phyloP scores from a whole-genome alignment of 2,888 invertebrate species.

The Diplazon laetatorius region DNA sequence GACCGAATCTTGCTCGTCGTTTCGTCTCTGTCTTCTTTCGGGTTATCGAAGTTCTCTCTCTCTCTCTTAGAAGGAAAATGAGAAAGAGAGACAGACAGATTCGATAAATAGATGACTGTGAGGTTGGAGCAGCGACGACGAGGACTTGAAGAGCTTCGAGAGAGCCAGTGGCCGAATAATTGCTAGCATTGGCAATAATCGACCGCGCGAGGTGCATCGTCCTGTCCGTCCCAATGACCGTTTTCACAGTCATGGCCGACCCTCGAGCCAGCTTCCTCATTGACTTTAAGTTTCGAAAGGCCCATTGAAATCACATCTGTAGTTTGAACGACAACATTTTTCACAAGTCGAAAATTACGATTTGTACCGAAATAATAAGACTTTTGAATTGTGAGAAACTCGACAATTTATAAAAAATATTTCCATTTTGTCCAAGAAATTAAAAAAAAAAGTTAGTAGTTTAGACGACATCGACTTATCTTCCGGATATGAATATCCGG shows the following conservation, averaged over 20 bases:
- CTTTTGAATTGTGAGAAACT: no score
- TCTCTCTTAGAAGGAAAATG: neutral
- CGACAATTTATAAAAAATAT: no score
- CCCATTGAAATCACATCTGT: no score
- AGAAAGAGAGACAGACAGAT: neutral
- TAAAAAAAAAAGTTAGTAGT: no score
- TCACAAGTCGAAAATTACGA: no score
- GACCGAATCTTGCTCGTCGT: conserved; percentile 2
- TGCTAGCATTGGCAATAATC: conserved; percentile 58
- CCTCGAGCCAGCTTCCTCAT: conserved; percentile 30
- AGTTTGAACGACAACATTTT: no score
- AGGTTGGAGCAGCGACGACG: conserved; percentile 33
- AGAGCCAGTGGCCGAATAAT: conserved; percentile 55
- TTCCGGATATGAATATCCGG: no score
- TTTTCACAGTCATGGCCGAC: conserved; percentile 5
- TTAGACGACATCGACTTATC: no score
- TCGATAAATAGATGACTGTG: conserved; percentile 47
- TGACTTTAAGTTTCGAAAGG: no score
- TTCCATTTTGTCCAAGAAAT: no score
- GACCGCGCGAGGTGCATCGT: conserved; percentile 36
- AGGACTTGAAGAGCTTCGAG: conserved; percentile 48
- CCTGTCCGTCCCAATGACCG: conserved; percentile 17
- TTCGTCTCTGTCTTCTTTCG: conserved; percentile 1
- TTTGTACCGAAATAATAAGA: no score
- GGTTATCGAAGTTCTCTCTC: conserved; percentile 29